These are phyloP conservation scores for Musca vetustissima DNA, from an alignment of 1,140 invertebrate species.

Conservation along the genomic window DNA sequence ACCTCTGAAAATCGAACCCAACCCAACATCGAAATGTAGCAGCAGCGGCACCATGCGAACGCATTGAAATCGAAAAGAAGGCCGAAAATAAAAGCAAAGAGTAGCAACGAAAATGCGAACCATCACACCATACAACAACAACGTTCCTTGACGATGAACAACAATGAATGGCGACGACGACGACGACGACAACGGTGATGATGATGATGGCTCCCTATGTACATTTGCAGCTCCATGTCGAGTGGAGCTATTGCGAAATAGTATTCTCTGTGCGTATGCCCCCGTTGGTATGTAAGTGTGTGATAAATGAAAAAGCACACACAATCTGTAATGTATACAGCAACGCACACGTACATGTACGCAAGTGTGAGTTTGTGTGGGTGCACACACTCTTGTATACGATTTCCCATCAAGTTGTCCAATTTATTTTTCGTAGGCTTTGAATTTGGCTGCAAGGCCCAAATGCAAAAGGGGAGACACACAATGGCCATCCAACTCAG, in stretches of 20 bases:
- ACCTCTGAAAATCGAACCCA: too few species aligned
- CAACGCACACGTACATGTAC: neutral
- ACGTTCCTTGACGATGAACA: too few species aligned
- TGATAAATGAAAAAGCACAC: neutral
- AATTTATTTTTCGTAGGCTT: constrained; percentile 2
- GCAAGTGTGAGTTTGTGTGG: neutral
- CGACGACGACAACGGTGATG: neutral
- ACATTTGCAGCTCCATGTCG: too few species aligned
- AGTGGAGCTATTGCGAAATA: neutral
- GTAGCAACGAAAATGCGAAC: too few species aligned
- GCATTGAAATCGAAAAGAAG: too few species aligned
- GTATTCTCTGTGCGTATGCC: neutral
- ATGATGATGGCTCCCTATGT: neutral
- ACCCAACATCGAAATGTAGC: too few species aligned
- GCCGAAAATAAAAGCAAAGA: too few species aligned
- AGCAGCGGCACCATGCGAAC: too few species aligned
- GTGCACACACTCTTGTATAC: neutral
- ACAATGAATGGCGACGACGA: neutral
- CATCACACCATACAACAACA: too few species aligned
- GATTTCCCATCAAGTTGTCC: neutral
- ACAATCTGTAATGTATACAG: neutral
- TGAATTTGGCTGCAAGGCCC: neutral
- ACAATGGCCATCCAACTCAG: neutral
- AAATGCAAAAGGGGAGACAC: constrained; percentile 18
- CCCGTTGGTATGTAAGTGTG: too few species aligned